Conservation (phyloP, 2,797 vertebrate species). For the Poeciliopsis paucimaculata region DNA sequence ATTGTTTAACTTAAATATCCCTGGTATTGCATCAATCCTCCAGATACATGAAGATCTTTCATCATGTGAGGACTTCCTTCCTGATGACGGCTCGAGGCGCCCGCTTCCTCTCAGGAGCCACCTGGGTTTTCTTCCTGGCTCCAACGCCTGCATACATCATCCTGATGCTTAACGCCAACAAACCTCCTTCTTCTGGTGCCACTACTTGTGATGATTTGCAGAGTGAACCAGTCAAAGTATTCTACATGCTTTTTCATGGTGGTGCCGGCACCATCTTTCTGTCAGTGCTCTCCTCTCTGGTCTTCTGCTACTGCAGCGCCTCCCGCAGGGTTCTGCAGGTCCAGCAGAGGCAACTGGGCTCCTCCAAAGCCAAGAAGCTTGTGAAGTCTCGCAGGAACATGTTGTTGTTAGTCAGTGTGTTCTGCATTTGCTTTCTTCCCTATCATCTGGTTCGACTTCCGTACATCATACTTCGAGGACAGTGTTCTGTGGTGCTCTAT, state of each 20-base stretch:
- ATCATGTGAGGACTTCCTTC: constrained; percentile 40
- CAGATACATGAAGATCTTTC: constrained; percentile 78
- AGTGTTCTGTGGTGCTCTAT: background rate
- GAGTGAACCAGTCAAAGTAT: too few relatives aligned
- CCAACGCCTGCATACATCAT: background rate
- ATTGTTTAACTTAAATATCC: too few relatives aligned
- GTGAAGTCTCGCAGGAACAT: constrained; percentile 6
- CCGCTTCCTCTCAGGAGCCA: constrained; percentile 41
- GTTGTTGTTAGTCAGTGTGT: background rate
- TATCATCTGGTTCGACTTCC: constrained; percentile 7
- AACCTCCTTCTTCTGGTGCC: background rate
- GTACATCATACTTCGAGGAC: background rate
- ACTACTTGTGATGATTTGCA: background rate
- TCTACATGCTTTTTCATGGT: background rate
- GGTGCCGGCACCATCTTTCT: background rate
- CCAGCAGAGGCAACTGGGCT: background rate
- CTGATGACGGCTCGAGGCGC: constrained; percentile 17
- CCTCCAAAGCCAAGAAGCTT: background rate
- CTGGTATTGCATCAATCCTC: background rate
- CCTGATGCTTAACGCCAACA: background rate
- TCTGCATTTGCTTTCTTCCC: background rate
- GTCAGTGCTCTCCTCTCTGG: background rate
- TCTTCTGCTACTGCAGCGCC: background rate
- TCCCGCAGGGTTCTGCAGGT: background rate
- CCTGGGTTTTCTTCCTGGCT: constrained; percentile 44